These are phyloP conservation scores for Apteryx owenii DNA, from an alignment of 2,113 vertebrate genomes.

Conservation along the genomic window DNA sequence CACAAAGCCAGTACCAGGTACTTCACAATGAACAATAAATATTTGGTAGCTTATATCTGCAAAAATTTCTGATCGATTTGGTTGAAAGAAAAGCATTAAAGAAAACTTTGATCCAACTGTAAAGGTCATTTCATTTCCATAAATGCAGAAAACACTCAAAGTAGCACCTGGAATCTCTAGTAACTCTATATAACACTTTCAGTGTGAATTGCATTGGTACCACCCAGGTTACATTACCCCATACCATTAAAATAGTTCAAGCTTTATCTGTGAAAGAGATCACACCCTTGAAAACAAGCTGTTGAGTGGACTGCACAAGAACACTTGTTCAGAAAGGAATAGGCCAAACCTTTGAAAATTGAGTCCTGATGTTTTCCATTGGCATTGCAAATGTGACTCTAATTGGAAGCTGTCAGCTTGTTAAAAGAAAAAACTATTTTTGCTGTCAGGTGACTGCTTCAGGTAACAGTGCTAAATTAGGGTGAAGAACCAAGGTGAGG, in stretches of 20 bases:
- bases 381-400: conserved; percentile 37
- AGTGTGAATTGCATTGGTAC: not conserved
- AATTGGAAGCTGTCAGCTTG: conserved; percentile 50
- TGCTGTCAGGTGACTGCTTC: not conserved
- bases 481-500: conserved; percentile 35
- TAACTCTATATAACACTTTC: not conserved
- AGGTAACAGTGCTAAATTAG: conserved; percentile 40
- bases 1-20: not conserved
- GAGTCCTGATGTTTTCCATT: not conserved
- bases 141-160: not conserved
- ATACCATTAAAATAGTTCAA: not conserved
- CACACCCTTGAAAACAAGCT: not conserved
- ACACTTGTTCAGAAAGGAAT: conserved; percentile 23
- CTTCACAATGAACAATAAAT: not conserved
- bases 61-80: not conserved
- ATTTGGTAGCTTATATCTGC: not conserved
- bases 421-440: not conserved
- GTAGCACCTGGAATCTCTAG: not conserved
- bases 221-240: not conserved
- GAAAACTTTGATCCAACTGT: not conserved
- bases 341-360: not conserved
- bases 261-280: not conserved
- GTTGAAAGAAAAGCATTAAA: not conserved
- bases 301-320: not conserved
- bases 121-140: not conserved